Evolutionary conservation across 2,113 vertebrate species (phyloP).

Genomic region (Indicator maculatus): DNA sequence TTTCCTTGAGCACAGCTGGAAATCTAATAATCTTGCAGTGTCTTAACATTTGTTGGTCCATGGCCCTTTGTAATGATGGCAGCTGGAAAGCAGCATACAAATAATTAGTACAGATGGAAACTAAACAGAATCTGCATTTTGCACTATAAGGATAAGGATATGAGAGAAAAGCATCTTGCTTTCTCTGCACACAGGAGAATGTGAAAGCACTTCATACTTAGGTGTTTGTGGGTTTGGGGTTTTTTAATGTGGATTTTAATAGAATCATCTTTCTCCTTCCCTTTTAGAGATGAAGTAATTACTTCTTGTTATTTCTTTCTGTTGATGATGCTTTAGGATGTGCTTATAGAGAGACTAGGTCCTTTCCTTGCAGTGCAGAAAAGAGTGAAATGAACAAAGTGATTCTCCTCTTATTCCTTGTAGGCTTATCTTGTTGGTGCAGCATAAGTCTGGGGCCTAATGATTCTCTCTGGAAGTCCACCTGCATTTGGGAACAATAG

Average conservation of each 20-base stretch:
- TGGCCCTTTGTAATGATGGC: background rate
- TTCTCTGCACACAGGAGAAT: background rate
- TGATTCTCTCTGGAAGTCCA: background rate
- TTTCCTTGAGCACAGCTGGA: background rate
- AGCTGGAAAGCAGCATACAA: background rate
- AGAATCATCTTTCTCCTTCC: background rate
- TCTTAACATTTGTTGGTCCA: background rate
- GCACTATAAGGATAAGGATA: background rate
- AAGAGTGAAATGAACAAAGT: background rate
- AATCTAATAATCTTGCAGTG: background rate
- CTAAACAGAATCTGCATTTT: background rate
- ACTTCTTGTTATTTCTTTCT: rapidly evolving
- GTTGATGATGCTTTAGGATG: background rate
- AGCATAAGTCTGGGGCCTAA: background rate
- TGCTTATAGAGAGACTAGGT: background rate
- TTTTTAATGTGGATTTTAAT: background rate
- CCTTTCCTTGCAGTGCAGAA: background rate
- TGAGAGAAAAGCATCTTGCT: background rate
- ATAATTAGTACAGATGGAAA: background rate
- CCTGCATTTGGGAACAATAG: background rate
- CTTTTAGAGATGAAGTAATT: background rate
- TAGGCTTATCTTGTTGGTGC: background rate
- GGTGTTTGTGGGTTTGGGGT: too few species aligned
- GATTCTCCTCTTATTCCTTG: background rate
- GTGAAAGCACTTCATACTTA: background rate